Percentiles rank a stretch among this genome's conserved stretches.
phyloP scores from a whole-genome alignment of 2,113 vertebrate species.

The Synodontis membranacea region DNA sequence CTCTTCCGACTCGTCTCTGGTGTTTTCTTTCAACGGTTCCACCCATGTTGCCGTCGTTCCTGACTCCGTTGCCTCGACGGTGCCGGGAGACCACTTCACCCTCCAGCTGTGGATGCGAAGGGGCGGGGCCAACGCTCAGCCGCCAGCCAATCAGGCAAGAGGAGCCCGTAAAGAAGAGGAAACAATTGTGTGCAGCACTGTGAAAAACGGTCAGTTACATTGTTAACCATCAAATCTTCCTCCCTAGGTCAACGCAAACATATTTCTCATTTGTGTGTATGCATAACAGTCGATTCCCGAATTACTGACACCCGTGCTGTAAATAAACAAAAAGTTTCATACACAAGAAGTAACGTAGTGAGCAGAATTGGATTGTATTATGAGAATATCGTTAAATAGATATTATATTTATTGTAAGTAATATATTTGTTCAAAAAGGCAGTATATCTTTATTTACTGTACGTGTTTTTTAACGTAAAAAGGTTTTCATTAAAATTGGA shows the following conservation, averaged over 20 bases:
- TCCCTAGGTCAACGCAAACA: not conserved
- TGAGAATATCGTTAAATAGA: not conserved
- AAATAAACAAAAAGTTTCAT: not conserved
- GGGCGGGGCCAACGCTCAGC: slow-evolving; percentile 76
- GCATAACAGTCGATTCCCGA: not conserved
- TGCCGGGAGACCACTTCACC: slow-evolving; percentile 88
- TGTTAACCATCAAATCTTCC: not conserved
- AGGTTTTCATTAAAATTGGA: not conserved
- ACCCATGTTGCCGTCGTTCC: slow-evolving; percentile 90
- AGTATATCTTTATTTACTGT: not conserved
- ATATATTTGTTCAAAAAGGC: not conserved
- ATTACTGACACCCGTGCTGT: not conserved
- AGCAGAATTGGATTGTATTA: not conserved
- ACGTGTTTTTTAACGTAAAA: not conserved
- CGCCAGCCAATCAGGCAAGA: slow-evolving; percentile 67
- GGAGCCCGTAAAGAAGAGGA: slow-evolving; percentile 87
- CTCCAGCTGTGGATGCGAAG: slow-evolving; percentile 96
- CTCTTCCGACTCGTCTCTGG: slow-evolving; percentile 93
- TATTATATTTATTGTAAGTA: not conserved
- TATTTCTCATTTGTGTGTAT: not conserved
- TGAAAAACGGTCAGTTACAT: slow-evolving; percentile 83
- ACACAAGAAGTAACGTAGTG: not conserved
- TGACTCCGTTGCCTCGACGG: slow-evolving; percentile 67
- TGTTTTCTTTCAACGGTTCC: slow-evolving; percentile 96
- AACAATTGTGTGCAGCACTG: slow-evolving; percentile 89